Percentiles rank a stretch among this genome's conserved stretches.
Conservation (phyloP, 2,113 vertebrate species). For the Speoplatyrhinus poulsoni region DNA sequence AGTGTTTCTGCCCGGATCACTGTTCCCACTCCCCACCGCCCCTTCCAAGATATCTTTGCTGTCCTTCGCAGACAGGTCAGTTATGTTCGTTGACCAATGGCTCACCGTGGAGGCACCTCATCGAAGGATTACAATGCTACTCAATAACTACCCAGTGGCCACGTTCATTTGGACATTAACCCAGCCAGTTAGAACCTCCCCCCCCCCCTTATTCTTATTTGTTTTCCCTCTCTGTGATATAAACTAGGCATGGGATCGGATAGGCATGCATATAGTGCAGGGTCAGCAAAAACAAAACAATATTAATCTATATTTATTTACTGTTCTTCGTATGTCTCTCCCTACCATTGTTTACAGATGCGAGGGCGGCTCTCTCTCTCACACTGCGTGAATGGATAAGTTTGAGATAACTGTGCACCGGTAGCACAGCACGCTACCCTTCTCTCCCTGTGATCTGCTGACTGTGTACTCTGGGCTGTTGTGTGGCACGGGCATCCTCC, state of each 20-base stretch:
- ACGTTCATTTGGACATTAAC: constrained; percentile 30
- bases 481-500: neutral
- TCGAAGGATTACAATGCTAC: constrained; percentile 14
- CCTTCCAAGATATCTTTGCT: constrained; percentile 34
- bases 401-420: constrained; percentile 26
- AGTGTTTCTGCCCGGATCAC: no score
- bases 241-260: constrained; percentile 1
- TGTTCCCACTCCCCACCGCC: neutral
- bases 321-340: neutral
- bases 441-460: neutral
- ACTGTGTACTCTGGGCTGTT: neutral
- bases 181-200: constrained; percentile 38
- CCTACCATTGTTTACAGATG: constrained; percentile 32
- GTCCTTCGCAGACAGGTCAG: constrained; percentile 38
- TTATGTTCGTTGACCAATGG: constrained; percentile 50
- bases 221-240: neutral
- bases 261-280: constrained; percentile 13
- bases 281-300: constrained; percentile 45
- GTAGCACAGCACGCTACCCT: neutral
- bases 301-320: constrained; percentile 18
- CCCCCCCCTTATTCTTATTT: constrained; percentile 29
- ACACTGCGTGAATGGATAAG: constrained; percentile 22
- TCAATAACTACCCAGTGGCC: constrained; percentile 10
- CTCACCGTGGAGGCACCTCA: constrained; percentile 39
- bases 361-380: neutral